Base-by-base conservation (phyloP, 2,888 invertebrate species). In the Lottia gigantea region DNA sequence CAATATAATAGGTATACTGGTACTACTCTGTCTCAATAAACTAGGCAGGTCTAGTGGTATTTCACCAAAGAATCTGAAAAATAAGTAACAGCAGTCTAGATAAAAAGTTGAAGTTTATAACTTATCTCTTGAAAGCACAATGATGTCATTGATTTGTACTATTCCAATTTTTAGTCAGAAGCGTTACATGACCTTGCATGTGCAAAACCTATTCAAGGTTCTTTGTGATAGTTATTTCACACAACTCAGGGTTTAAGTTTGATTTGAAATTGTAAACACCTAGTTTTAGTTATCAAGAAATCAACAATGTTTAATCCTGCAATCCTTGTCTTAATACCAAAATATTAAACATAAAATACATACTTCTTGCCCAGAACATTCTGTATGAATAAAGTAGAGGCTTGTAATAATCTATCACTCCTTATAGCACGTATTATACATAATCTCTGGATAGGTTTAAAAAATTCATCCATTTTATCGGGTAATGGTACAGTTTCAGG, bases 381-480 rank as follows among this genome's bases (percentile, higher is more conserved):
- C 61, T 78, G 80, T 64, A 88, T 80, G 71, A 88, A 88, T 45
- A 82, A 73, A 12, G 83, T 80, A 14, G 86, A 76, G 14, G 86
- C 84, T 68, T 88, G 88, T 72, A 88, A 79, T 46, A 88, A 74
- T 31, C 87, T 77, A 71, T 89, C 88, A 76, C 82, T 82, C 11
- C 89, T 76, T 15, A 88, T 85, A 23, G 88, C 87, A 62, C 88
- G 73, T 40, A 88, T 79, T 46, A 89, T 85, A 74, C 86, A 85
- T 45, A 88, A 76, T 23, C 86, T 76, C 79, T 89, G 88, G 72
- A 88, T 81, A 7, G 85, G 82, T 40, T 82, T 85, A 71, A 82
- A 84, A 23, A 78, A 78, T 46, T 88, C 87, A 72, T 86, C 87
- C 83, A 87, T 84, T 76, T 86, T 88, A 77, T 88, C 87, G 19